Base-by-base conservation (phyloP, 2,797 vertebrate genomes). In the Philypnodon macrostomus region DNA sequence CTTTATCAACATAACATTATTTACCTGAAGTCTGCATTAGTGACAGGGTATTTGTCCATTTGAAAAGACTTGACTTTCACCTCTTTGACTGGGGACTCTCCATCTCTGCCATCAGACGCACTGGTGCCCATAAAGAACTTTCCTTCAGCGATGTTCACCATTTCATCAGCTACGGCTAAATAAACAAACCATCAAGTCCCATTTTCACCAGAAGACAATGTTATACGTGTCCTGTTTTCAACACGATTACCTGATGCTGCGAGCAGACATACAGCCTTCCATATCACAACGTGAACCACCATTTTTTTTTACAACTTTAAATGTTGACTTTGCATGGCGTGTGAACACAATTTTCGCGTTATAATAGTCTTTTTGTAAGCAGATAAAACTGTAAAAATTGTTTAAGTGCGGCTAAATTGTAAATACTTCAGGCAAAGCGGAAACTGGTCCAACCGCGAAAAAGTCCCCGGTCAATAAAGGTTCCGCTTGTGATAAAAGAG, bases 1-100 rank as follows among this genome's bases (percentile, higher is more conserved):
- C 7, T 1, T 2, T 7, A n/a, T 12, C 5, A n/a, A n/a, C 13
- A 26, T 4, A 11, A 15, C 3, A 9, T 2, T 8, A 9, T 0
- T 37, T 73, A 98, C 95, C 95, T 94, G 84, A 98, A 99, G 2
- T 92, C 85, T 17, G 75, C 53, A 79, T 95, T 99, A 0, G 94
- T 97, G 51, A 98, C 90, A 0, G 95, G 95, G 36, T 89, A 88
- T 52, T 50, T 83, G 79, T 98, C 93, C 0, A 98, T 85, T 7
- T 75, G 69, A 38, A 98, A 98, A 0, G 91, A 79, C 37, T 66
- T 74, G 33, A 96, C 68, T 0, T 52, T 48, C 26, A 92, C 90
- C 70, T 88, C 81, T 64, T 62, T 79, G 15, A 29, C 8, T 0
- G 91, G 90, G 0, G 85, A 81, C 62, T 93, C 93, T 16, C 90